phyloP scores from a whole-genome alignment of 2,888 invertebrate genomes.

The Trachelus tabidus region DNA sequence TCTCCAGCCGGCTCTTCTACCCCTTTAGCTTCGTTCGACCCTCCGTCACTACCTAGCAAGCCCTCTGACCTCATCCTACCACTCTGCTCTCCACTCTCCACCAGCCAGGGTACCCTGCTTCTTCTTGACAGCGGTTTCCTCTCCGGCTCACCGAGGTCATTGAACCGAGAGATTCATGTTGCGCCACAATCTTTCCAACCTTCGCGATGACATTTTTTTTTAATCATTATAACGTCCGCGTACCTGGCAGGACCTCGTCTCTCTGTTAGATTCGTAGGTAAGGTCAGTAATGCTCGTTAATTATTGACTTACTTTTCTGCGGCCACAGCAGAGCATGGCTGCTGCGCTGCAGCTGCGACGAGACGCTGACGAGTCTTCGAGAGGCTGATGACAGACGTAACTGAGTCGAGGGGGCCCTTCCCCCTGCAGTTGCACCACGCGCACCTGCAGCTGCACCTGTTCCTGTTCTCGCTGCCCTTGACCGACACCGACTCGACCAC shows the following conservation, averaged over 20 bases:
- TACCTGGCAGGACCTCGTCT: no score
- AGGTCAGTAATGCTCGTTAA: no score
- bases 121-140: no score
- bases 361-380: conserved; percentile 53
- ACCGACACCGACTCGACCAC: conserved; percentile 66
- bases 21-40: neutral
- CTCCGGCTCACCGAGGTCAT: no score
- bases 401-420: conserved; percentile 56
- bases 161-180: no score
- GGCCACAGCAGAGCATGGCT: conserved; percentile 96
- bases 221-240: no score
- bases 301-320: conserved; percentile 82
- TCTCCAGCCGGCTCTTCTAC: neutral
- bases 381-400: conserved; percentile 61
- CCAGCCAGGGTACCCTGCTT: no score
- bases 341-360: conserved; percentile 77
- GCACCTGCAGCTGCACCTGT: conserved; percentile 60
- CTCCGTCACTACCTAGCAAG: no score
- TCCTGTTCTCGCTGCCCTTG: conserved; percentile 63
- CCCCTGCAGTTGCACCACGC: conserved; percentile 64
- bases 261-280: no score
- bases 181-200: no score
- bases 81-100: neutral
- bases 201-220: no score
- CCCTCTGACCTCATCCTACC: neutral